Base-by-base conservation (phyloP, 53 echinoderm and acorn worm species). In the Echinarachnius parma region DNA sequence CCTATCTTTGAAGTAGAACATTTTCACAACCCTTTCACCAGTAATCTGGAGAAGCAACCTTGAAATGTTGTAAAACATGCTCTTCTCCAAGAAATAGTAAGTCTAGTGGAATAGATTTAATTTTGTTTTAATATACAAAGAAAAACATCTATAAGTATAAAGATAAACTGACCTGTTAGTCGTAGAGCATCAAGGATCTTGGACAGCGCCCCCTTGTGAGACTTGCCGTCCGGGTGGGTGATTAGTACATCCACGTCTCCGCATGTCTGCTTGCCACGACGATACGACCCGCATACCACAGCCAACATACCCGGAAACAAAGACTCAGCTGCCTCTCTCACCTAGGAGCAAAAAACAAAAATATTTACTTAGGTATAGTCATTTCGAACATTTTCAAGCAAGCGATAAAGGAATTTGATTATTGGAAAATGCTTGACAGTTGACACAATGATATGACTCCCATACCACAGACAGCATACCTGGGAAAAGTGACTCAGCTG, bases 181-280 rank as follows among this genome's bases (percentile, higher is more conserved):
- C 80, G 82, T 20, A 98, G 80, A 11, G 60, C 83, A 35, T 98
- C 91, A 21, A 98, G 82, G 28, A 86, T 75, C 76, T 88, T 92
- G 49, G 55, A 66, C 4, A 98, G 81, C 14, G 88, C 85, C 24
- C 88, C 91, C 60, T 88, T 88, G 62, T 91, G 98, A 21, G 90
- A 85, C 46, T 88, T 87, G n/a, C 92, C 92, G 61, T 98, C 98
- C 1, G 91, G 88, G 49, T 98, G 91, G 15, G 85, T 80, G 48
- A 98, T 83, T 16, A 98, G 70, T 20, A 98, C 91, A 53, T 93
- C 93, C 14, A 93, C 89, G 59, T 93, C 93, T 10, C 98, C 98
- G 54, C 98, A 98, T 2, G 98, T 98, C 53, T 75, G 52, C 72
- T 98, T 98, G 5, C 98, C 98, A 16, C 98, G 82, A 27, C 98